phyloP scores from a whole-genome alignment of 2,113 vertebrate species.

The Noctilio leporinus region DNA sequence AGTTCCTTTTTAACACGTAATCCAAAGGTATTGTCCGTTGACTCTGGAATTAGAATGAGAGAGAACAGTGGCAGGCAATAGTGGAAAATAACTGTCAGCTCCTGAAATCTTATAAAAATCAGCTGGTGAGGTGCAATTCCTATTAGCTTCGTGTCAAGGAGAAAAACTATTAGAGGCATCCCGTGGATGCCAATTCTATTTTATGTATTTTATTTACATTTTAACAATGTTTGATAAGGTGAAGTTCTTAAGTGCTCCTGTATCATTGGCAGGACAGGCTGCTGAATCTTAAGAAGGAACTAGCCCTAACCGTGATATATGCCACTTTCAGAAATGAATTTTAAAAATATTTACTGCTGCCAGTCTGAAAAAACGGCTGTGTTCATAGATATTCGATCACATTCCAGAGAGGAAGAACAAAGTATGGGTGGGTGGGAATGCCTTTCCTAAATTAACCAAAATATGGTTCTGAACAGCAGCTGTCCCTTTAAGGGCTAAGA shows the following conservation, averaged over 20 bases:
- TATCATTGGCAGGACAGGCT: slow-evolving; percentile 59
- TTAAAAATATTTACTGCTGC: slow-evolving; percentile 63
- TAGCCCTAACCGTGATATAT: slow-evolving; percentile 50
- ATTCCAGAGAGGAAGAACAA: slow-evolving; percentile 41
- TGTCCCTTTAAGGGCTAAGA: not conserved
- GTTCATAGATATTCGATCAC: slow-evolving; percentile 14
- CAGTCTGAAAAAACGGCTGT: slow-evolving; percentile 51
- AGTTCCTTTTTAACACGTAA: slow-evolving; percentile 65
- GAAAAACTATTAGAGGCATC: slow-evolving; percentile 72
- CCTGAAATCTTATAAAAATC: slow-evolving; percentile 45
- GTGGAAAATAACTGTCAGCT: slow-evolving; percentile 54
- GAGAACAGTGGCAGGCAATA: slow-evolving; percentile 21
- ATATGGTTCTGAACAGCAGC: not conserved
- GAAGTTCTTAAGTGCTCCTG: slow-evolving; percentile 74
- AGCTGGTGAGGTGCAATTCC: slow-evolving; percentile 57
- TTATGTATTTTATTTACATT: slow-evolving; percentile 81
- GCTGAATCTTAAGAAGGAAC: slow-evolving; percentile 71
- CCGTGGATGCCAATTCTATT: slow-evolving; percentile 67
- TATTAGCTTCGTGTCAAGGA: slow-evolving; percentile 63
- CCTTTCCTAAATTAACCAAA: not conserved
- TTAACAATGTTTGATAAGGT: slow-evolving; percentile 71
- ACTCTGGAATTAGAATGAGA: slow-evolving; percentile 71
- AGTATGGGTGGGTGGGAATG: accelerated
- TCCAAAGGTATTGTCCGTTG: slow-evolving; percentile 71
- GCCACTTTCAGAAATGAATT: slow-evolving; percentile 54